Evolutionary conservation across 2,888 invertebrate genomes (phyloP).

Genomic region (Celastrina argiolus): DNA sequence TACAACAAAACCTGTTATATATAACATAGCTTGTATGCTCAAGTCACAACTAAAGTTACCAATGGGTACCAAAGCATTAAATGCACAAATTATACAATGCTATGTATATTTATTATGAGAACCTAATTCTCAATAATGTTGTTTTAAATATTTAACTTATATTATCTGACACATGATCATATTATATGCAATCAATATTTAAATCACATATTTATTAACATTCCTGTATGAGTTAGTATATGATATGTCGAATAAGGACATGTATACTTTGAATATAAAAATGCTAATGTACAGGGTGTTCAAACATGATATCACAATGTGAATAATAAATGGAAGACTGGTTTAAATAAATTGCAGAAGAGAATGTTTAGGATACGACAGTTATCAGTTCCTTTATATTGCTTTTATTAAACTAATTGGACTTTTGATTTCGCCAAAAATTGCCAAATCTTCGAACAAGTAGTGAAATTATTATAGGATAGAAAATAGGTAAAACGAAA

Average conservation of each 20-base stretch:
- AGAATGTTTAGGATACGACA: not conserved
- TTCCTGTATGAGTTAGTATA: not conserved
- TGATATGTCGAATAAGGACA: not conserved
- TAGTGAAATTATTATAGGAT: slow-evolving; percentile 1
- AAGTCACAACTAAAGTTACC: slow-evolving; percentile 32
- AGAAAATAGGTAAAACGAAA: slow-evolving; percentile 12
- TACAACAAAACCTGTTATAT: not conserved
- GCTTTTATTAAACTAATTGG: slow-evolving; percentile 32
- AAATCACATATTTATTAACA: not conserved
- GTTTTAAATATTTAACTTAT: slow-evolving; percentile 19
- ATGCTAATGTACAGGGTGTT: slow-evolving; percentile 20
- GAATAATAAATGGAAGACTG: slow-evolving; percentile 18
- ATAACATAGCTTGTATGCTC: slow-evolving; percentile 21
- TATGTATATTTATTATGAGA: slow-evolving; percentile 45
- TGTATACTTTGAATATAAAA: slow-evolving; percentile 2
- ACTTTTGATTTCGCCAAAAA: slow-evolving; percentile 68
- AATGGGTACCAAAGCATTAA: slow-evolving; percentile 46
- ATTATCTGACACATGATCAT: slow-evolving; percentile 12
- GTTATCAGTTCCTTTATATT: slow-evolving; percentile 18
- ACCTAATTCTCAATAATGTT: slow-evolving; percentile 50
- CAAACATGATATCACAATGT: slow-evolving; percentile 11
- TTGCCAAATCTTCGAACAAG: slow-evolving; percentile 57
- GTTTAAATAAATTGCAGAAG: slow-evolving; percentile 10
- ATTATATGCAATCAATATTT: not conserved
- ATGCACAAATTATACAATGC: slow-evolving; percentile 44